Conservation (phyloP, 2,113 vertebrate species). For the Tachuris rubrigastra region DNA sequence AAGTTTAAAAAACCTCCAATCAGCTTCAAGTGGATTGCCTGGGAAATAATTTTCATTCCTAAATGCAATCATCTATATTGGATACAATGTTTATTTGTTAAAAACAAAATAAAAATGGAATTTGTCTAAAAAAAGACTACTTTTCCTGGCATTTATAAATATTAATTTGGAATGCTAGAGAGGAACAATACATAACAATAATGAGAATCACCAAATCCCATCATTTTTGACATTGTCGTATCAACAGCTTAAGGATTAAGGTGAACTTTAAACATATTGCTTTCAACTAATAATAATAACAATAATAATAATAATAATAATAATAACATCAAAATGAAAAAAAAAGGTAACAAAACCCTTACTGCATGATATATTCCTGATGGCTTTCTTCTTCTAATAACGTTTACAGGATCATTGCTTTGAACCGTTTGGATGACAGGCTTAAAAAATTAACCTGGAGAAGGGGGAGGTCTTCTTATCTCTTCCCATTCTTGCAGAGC, state of each 20-base stretch:
- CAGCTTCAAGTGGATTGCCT: conserved; percentile 65
- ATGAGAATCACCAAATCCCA: conserved; percentile 82
- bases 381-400: conserved; percentile 57
- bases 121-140: conserved; percentile 73
- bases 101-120: conserved; percentile 73
- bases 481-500: conserved; percentile 54
- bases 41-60: conserved; percentile 70
- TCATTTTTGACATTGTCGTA: conserved; percentile 80
- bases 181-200: conserved; percentile 83
- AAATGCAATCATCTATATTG: conserved; percentile 81
- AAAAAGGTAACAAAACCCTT: not conserved
- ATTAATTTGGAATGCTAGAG: conserved; percentile 75
- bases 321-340: conserved; percentile 63
- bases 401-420: conserved; percentile 60
- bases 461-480: conserved; percentile 61
- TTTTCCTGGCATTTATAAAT: conserved; percentile 78
- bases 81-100: conserved; percentile 63
- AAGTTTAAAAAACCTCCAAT: not conserved
- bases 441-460: conserved; percentile 61
- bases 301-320: conserved; percentile 68
- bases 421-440: conserved; percentile 28
- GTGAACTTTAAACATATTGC: conserved; percentile 84
- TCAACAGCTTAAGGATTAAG: conserved; percentile 85
- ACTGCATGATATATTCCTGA: conserved; percentile 50
- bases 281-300: conserved; percentile 58